Percentiles rank a stretch among this genome's conserved stretches.
Evolutionary conservation across 92 coral and sea anemone genomes (phyloP).

Genomic region (Phenganax marumi): DNA sequence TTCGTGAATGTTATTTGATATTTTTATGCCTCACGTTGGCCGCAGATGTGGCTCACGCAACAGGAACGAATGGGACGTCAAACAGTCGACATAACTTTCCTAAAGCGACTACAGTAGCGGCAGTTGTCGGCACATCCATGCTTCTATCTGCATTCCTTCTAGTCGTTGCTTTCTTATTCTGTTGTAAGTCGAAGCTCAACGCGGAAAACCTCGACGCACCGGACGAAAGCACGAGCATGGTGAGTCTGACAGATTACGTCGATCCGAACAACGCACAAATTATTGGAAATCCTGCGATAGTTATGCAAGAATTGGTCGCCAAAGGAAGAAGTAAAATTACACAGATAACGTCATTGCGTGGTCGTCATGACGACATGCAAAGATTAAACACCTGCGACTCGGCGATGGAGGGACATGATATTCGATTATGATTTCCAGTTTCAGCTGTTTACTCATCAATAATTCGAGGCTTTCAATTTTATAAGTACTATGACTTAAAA

Average conservation of each 20-base stretch:
- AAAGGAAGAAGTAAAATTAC: conserved; percentile 7
- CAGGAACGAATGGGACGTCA: conserved; percentile 11
- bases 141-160: conserved; percentile 19
- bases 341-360: conserved; percentile 9
- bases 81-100: neutral
- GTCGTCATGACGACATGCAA: conserved; percentile 11
- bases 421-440: neutral
- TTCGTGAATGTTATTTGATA: neutral
- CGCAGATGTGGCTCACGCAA: conserved; percentile 2
- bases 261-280: conserved; percentile 35
- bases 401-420: neutral
- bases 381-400: conserved; percentile 6
- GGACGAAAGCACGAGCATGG: conserved; percentile 35
- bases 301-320: conserved; percentile 12
- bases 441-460: conserved; percentile 6
- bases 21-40: conserved; percentile 16
- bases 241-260: conserved; percentile 24
- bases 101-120: conserved; percentile 14
- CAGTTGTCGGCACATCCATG: conserved; percentile 17
- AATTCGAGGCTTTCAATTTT: neutral
- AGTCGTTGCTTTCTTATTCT: conserved; percentile 24
- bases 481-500: too few relatives aligned
- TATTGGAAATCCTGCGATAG: neutral
- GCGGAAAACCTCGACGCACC: conserved; percentile 9
- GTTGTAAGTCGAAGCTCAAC: conserved; percentile 21